Conservation (phyloP, 2,797 vertebrate species). For the Eospalax fontanierii region DNA sequence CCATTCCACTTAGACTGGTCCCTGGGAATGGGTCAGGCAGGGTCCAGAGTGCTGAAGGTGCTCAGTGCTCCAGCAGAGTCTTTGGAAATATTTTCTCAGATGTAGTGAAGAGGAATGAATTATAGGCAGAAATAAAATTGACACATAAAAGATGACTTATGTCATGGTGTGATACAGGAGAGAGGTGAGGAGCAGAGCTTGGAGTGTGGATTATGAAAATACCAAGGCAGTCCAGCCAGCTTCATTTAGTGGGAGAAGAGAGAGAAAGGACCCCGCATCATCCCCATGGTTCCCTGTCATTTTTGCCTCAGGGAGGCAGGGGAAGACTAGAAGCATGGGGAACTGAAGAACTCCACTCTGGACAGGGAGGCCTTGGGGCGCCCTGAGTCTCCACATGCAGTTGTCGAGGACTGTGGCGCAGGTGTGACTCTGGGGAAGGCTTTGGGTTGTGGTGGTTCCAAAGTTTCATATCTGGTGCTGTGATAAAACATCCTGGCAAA, state of each 20-base stretch:
- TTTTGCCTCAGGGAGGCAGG: rapidly evolving
- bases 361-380: not conserved
- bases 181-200: not conserved
- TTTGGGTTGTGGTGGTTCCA: not conserved
- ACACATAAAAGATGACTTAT: not conserved
- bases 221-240: not conserved
- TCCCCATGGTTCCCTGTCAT: not conserved
- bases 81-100: not conserved
- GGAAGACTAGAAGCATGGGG: not conserved
- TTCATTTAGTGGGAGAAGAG: not conserved
- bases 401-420: not conserved
- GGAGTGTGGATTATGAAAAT: not conserved
- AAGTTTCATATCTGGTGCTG: not conserved
- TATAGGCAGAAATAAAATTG: not conserved
- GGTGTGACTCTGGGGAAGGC: not conserved
- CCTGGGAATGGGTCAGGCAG: not conserved
- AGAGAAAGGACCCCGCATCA: not conserved
- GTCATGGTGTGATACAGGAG: not conserved
- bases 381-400: rapidly evolving
- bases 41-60: not conserved
- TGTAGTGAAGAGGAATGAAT: not conserved
- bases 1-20: not conserved
- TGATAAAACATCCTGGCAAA: not conserved
- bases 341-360: not conserved
- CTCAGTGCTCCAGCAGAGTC: not conserved